Percentiles rank a stretch among this genome's conserved stretches.
These are phyloP conservation scores for Aurelia sp. DNA, from an alignment of 30 jellyfish, hydroid and myxozoan genomes.

Conservation along the genomic window DNA sequence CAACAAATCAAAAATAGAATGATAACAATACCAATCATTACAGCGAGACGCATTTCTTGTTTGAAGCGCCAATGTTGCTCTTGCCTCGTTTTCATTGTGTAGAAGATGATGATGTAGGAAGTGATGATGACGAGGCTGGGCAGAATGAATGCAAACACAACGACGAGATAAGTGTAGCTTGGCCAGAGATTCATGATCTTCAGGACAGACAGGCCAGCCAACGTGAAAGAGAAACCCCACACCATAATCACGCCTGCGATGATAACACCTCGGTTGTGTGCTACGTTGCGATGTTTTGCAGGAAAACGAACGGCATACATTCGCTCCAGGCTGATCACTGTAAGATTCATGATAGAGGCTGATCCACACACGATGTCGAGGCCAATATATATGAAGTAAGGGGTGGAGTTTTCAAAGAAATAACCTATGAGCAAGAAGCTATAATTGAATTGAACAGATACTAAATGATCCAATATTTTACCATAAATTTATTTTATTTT, in stretches of 20 bases:
- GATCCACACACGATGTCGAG: constrained; percentile 86
- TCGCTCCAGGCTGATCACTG: constrained; percentile 74
- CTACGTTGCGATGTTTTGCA: constrained; percentile 70
- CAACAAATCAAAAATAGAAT: constrained; percentile 81
- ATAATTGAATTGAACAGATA: background rate
- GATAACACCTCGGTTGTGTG: constrained; percentile 66
- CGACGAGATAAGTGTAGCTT: constrained; percentile 65
- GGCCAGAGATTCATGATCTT: constrained; percentile 69
- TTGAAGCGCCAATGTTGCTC: constrained; percentile 71
- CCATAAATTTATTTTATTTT: too few species aligned
- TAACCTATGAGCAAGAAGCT: constrained; percentile 7
- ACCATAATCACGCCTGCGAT: constrained; percentile 51
- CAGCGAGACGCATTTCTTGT: constrained; percentile 87
- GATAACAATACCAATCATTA: constrained; percentile 83
- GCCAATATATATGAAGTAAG: constrained; percentile 53
- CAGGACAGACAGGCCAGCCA: constrained; percentile 60
- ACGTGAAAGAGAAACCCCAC: constrained; percentile 62
- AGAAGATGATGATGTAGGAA: constrained; percentile 65
- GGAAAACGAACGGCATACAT: constrained; percentile 82
- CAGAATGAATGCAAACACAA: constrained; percentile 60
- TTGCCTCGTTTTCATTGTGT: constrained; percentile 60
- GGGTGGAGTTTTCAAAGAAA: constrained; percentile 30
- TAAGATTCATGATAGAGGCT: constrained; percentile 69
- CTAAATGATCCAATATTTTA: too few species aligned
- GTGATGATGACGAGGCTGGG: constrained; percentile 69